phyloP scores from a whole-genome alignment of 2,113 vertebrate genomes.

The Pterocles burchelli region DNA sequence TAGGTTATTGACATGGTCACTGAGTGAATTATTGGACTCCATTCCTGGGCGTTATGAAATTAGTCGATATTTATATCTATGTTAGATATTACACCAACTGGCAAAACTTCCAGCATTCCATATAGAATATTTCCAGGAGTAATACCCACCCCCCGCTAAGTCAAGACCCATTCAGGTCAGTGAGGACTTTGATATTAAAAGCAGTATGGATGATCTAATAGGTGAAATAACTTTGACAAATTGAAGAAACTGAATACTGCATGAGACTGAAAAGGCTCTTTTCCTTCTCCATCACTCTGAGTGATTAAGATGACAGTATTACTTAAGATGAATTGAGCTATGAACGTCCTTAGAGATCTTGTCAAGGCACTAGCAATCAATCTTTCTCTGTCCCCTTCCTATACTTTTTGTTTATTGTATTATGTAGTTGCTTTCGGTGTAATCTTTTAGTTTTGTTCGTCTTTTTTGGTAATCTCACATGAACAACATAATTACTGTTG shows the following conservation, averaged over 20 bases:
- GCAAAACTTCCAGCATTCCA: background rate
- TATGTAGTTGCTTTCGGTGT: background rate
- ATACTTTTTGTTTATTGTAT: background rate
- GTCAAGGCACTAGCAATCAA: background rate
- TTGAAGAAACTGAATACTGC: background rate
- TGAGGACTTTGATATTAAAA: constrained; percentile 9
- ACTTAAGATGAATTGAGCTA: background rate
- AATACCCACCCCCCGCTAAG: background rate
- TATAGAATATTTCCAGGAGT: background rate
- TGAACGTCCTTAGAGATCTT: background rate
- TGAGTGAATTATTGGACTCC: background rate
- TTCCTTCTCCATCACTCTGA: background rate
- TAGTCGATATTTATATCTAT: background rate
- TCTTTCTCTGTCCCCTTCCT: background rate
- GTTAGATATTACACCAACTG: background rate
- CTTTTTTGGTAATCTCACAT: background rate
- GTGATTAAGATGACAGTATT: background rate
- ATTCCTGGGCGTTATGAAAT: background rate
- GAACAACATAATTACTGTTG: background rate
- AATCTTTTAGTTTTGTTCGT: background rate
- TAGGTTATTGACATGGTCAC: background rate
- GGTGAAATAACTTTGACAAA: background rate
- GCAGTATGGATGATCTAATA: background rate
- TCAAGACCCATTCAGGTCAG: background rate
- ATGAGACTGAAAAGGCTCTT: background rate